A percentile compares a stretch with the other conserved stretches of the same genome.
Conservation (phyloP, 1,140 invertebrate species). For the Patella vulgata region DNA sequence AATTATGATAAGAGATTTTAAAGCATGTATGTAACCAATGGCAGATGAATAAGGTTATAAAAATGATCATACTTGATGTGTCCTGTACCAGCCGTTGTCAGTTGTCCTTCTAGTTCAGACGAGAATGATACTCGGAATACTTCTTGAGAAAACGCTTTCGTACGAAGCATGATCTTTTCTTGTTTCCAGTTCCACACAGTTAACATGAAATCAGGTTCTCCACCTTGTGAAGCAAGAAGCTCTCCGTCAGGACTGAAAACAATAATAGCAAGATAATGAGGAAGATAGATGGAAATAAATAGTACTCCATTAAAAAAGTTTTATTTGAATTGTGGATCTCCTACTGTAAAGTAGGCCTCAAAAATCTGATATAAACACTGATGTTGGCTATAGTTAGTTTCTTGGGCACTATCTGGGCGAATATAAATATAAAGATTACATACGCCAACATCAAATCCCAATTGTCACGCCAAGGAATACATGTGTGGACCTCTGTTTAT, state of each 20-base stretch:
- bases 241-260: conserved; percentile 78
- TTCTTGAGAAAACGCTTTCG: conserved; percentile 80
- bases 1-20: too few species aligned
- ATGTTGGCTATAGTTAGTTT: neutral
- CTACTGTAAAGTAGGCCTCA: neutral
- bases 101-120: conserved; percentile 77
- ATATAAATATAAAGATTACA: too few species aligned
- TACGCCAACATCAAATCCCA: too few species aligned
- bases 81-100: conserved; percentile 79
- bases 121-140: conserved; percentile 85
- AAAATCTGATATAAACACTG: neutral
- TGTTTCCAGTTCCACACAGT: conserved; percentile 89
- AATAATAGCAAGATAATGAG: conserved; percentile 25
- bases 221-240: conserved; percentile 83
- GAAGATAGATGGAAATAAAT: too few species aligned
- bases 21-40: too few species aligned
- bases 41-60: too few species aligned
- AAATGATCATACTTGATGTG: conserved; percentile 77
- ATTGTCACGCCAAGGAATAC: too few species aligned
- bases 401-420: too few species aligned
- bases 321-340: too few species aligned
- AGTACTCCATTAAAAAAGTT: too few species aligned
- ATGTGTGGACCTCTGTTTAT: too few species aligned
- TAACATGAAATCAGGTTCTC: conserved; percentile 84
- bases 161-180: conserved; percentile 77